phyloP scores from a whole-genome alignment of 2,888 invertebrate species.

The Drosophila mimica region DNA sequence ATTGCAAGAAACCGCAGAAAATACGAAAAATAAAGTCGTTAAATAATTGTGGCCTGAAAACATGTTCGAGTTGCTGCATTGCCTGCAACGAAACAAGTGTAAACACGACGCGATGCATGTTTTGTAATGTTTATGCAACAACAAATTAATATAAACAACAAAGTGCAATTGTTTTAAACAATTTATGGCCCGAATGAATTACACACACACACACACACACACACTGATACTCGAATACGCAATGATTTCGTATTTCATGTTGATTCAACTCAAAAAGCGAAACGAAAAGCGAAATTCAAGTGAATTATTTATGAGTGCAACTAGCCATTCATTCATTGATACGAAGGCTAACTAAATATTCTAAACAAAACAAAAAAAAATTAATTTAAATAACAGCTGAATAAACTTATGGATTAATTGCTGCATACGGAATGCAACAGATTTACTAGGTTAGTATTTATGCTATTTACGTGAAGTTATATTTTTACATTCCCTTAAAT shows the following conservation, averaged over 20 bases:
- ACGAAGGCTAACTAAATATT: slow-evolving; percentile 35
- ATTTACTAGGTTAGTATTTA: slow-evolving; percentile 36
- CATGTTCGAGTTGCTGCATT: slow-evolving; percentile 33
- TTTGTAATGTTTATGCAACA: slow-evolving; percentile 70
- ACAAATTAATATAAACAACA: slow-evolving; percentile 24
- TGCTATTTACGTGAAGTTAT: not conserved
- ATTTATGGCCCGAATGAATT: slow-evolving; percentile 49
- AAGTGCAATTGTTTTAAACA: slow-evolving; percentile 61
- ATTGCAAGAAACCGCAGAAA: slow-evolving; percentile 11
- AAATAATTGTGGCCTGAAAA: slow-evolving; percentile 50
- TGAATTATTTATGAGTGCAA: slow-evolving; percentile 49
- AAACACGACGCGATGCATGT: slow-evolving; percentile 53
- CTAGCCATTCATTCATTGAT: slow-evolving; percentile 16
- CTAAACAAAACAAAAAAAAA: not conserved
- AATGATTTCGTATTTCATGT: slow-evolving; percentile 24
- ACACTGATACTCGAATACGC: not conserved
- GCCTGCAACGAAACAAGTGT: slow-evolving; percentile 44
- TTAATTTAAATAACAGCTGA: slow-evolving; percentile 36
- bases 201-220: slow-evolving; percentile 7
- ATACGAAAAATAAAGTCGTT: slow-evolving; percentile 56
- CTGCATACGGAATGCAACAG: not conserved
- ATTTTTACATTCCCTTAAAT: slow-evolving; percentile 1
- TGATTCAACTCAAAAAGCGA: slow-evolving; percentile 11
- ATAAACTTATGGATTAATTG: slow-evolving; percentile 27
- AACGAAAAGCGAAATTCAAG: slow-evolving; percentile 27